Base-by-base conservation (phyloP, 2,888 invertebrate genomes). In the Eurois occulta region DNA sequence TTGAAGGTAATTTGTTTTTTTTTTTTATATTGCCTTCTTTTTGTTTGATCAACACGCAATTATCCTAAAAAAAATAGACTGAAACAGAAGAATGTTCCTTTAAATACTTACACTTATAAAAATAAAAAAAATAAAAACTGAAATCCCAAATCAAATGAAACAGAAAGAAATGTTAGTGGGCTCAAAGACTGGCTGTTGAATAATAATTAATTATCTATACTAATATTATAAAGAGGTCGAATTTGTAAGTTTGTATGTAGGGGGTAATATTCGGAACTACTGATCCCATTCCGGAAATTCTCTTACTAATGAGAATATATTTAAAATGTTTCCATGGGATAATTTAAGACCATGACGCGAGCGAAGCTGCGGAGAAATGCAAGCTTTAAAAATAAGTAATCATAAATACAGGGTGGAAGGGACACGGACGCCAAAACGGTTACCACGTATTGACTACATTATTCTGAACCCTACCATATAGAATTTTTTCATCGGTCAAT, bases 131-230 rank as follows among this genome's bases (percentile, higher is more conserved):
- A 58, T 38, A 52, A 1, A 0, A 68, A 72, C 62, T 28, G 32
- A 43, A 67, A 52, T 13, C 35, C 32, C 24, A 67, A 81, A 52
- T 72, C 67, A 77, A 73, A 83, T 65, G 46, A 72, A 81, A 83
- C 16, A 43, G 43, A 46, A 66, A 72, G 0, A 66, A 58, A 74
- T 72, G 68, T 78, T 75, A 83, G 62, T 75, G 43, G 66, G 69
- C n/a, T 75, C 67, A 71, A 86, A 79, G 86, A 84, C 70, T 78
- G 86, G 41, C 65, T 65, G 41, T 65, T n/a, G 65, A n/a, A 41
- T 18, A n/a, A n/a, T 8, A 62, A 21, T 21, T 60, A 60, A 32
- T 60, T 18, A 32, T 58, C 16, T 28, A 58, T 18, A 18, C 2
- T 28, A 28, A 58, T 28, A 28, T 18, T 28, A 28, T 1, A 32